These are phyloP conservation scores for Sminthopsis crassicaudata DNA, from an alignment of 2,113 vertebrate genomes.

Conservation along the genomic window DNA sequence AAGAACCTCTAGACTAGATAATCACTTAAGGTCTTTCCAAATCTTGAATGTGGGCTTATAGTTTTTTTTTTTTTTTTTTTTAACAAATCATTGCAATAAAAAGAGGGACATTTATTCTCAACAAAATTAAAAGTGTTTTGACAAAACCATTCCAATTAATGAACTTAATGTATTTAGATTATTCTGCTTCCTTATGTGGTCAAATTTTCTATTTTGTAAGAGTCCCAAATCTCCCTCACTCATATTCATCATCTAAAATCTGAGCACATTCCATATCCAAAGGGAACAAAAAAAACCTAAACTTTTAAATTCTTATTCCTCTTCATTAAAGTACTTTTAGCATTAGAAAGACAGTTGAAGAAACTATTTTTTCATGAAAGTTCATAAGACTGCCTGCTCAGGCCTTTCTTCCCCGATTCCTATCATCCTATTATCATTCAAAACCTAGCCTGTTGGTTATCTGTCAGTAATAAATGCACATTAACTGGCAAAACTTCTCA, in stretches of 20 bases:
- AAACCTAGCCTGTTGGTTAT: slow-evolving; percentile 30
- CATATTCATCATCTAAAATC: slow-evolving; percentile 73
- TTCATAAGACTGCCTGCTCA: slow-evolving; percentile 59
- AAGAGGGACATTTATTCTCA: neutral
- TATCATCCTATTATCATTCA: slow-evolving; percentile 47
- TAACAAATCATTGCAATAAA: neutral
- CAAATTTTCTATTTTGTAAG: neutral
- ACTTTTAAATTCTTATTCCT: slow-evolving; percentile 68
- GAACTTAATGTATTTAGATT: neutral
- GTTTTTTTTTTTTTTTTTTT: neutral
- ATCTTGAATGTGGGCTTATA: neutral
- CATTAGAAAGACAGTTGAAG: slow-evolving; percentile 60
- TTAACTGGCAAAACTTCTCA: slow-evolving; percentile 16
- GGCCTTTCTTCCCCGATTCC: slow-evolving; percentile 5
- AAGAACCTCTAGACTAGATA: neutral
- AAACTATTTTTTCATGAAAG: slow-evolving; percentile 51
- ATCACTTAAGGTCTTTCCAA: neutral
- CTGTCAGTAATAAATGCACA: slow-evolving; percentile 49
- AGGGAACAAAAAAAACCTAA: neutral
- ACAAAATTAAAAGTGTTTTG: neutral
- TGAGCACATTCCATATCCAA: slow-evolving; percentile 56
- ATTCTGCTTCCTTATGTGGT: neutral
- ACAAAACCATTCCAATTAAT: neutral
- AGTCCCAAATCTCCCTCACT: neutral
- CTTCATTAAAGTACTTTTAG: slow-evolving; percentile 59